Evolutionary conservation across 1,140 invertebrate genomes (phyloP).

Genomic region (Caerostris extrusa): DNA sequence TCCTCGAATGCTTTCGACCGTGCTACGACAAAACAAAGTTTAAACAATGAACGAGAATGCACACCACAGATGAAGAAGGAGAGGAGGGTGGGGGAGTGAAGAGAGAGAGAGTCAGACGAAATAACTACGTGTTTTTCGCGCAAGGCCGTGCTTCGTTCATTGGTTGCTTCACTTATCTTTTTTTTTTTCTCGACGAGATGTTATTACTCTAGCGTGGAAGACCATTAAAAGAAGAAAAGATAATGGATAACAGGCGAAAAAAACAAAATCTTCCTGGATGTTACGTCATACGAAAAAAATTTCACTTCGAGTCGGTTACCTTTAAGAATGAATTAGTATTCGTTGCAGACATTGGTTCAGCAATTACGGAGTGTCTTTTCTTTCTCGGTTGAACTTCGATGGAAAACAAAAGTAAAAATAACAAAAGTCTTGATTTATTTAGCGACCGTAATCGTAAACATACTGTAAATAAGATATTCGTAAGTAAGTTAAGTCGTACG

Average conservation of each 20-base stretch:
- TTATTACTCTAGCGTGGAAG: conserved; percentile 4
- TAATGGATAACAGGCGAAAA: neutral
- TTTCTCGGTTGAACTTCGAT: neutral
- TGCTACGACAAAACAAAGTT: neutral
- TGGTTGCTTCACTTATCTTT: conserved; percentile 1
- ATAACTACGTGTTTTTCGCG: neutral
- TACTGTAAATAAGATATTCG: neutral
- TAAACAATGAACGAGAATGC: neutral
- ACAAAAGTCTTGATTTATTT: neutral
- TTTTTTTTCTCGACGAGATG: neutral
- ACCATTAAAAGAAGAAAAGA: neutral
- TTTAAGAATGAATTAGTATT: neutral
- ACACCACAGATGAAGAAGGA: neutral
- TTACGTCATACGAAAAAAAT: neutral
- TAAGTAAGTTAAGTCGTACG: neutral
- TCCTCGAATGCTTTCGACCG: conserved; percentile 9
- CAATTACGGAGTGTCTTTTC: neutral
- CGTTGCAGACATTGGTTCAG: neutral
- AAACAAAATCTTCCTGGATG: neutral
- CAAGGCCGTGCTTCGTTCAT: neutral
- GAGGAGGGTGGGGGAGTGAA: neutral
- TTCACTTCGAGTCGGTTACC: neutral
- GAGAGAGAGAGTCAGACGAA: neutral
- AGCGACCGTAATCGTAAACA: neutral
- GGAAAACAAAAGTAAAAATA: neutral